Evolutionary conservation across 2,113 vertebrate species (phyloP).

Genomic region (Onychostruthus taczanowskii): DNA sequence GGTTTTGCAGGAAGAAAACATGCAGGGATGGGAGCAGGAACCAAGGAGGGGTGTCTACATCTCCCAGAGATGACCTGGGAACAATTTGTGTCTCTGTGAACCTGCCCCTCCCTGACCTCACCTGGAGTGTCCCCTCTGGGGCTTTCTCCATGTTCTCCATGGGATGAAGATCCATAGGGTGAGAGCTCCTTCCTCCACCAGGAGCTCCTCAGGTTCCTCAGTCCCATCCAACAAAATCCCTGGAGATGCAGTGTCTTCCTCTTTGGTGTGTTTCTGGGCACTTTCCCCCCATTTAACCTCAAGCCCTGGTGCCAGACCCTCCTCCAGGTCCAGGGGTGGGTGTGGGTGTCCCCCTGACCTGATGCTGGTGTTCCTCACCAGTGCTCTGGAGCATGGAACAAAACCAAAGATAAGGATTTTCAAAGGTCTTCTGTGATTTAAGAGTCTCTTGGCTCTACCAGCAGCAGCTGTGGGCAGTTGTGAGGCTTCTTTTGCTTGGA

Average conservation of each 20-base stretch:
- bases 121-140: neutral
- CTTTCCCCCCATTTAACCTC: neutral
- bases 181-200: fast-evolving
- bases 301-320: neutral
- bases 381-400: neutral
- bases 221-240: neutral
- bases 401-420: neutral
- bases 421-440: neutral
- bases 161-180: neutral
- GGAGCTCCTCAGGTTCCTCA: neutral
- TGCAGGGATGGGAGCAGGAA: neutral
- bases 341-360: neutral
- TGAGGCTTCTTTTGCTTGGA: neutral
- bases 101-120: neutral
- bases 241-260: neutral
- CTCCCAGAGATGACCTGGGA: neutral
- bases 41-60: too few relatives aligned
- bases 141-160: neutral
- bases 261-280: neutral
- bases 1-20: fast-evolving
- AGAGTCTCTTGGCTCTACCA: neutral
- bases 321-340: neutral
- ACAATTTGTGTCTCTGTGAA: fast-evolving
- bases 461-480: neutral
- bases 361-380: neutral